Evolutionary conservation across 2,888 invertebrate genomes (phyloP).

Genomic region (Troglohyphantes excavatus): DNA sequence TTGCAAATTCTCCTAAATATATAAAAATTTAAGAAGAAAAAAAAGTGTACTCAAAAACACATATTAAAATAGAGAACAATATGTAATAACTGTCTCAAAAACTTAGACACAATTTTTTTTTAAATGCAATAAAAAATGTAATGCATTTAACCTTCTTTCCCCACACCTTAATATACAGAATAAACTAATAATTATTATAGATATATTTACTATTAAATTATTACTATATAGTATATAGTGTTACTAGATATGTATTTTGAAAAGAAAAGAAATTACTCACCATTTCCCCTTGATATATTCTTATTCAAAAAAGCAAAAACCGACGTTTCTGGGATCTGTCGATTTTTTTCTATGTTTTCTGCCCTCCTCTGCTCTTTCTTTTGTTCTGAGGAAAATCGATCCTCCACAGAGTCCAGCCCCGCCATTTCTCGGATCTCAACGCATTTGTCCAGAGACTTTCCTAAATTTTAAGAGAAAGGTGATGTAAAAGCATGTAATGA

Average conservation of each 20-base stretch:
- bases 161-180: too few species aligned
- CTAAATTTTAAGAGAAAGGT: too few species aligned
- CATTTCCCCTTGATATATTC: slow-evolving; percentile 83
- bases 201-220: not conserved
- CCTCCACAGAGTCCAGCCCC: slow-evolving; percentile 89
- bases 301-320: slow-evolving; percentile 91
- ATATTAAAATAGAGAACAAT: too few species aligned
- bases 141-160: too few species aligned
- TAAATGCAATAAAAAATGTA: too few species aligned
- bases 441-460: slow-evolving; percentile 88
- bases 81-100: too few species aligned
- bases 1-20: not conserved
- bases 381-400: slow-evolving; percentile 82
- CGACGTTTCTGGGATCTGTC: slow-evolving; percentile 82
- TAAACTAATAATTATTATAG: not conserved
- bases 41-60: too few species aligned
- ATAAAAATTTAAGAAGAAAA: too few species aligned
- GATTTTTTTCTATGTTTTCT: slow-evolving; percentile 81
- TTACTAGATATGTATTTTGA: too few species aligned
- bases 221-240: too few species aligned
- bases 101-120: too few species aligned
- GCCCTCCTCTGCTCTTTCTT: slow-evolving; percentile 56
- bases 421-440: slow-evolving; percentile 89
- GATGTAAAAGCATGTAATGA: too few species aligned
- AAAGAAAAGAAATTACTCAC: not conserved